Conservation (phyloP, 2,888 invertebrate genomes). For the Corythucha ciliata region DNA sequence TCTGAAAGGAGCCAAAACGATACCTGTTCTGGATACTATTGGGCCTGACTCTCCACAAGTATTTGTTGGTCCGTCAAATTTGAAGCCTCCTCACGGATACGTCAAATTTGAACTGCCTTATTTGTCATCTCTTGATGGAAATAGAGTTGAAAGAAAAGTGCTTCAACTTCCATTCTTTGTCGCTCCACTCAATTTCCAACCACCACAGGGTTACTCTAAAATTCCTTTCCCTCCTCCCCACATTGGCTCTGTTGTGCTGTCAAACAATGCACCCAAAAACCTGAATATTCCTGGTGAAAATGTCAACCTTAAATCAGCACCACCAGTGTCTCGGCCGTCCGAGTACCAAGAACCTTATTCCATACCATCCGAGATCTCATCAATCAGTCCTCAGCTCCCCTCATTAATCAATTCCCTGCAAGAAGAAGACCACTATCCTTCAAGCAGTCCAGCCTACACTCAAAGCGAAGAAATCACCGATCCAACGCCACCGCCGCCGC, state of each 20-base stretch:
- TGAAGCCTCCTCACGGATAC: conserved; percentile 61
- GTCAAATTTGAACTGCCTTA: conserved; percentile 76
- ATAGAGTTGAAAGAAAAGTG: conserved; percentile 59
- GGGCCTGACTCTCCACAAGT: conserved; percentile 57
- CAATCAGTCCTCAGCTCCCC: conserved; percentile 50
- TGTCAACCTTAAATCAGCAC: conserved; percentile 45
- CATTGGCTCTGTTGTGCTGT: conserved; percentile 72
- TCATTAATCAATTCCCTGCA: conserved; percentile 53
- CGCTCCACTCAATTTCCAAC: conserved; percentile 71
- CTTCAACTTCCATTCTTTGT: conserved; percentile 74
- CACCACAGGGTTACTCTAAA: conserved; percentile 75
- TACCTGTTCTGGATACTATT: conserved; percentile 67
- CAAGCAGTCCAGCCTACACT: conserved; percentile 15
- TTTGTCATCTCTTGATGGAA: conserved; percentile 60
- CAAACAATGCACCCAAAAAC: conserved; percentile 28
- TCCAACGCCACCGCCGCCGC: conserved; percentile 18
- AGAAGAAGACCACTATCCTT: conserved; percentile 41
- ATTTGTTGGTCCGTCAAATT: conserved; percentile 70
- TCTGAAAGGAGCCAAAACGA: conserved; percentile 59
- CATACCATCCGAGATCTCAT: conserved; percentile 49
- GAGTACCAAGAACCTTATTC: conserved; percentile 40
- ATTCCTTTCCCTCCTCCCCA: conserved; percentile 79
- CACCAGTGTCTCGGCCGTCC: conserved; percentile 44
- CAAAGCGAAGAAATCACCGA: conserved; percentile 23
- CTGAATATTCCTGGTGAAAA: conserved; percentile 13